Conservation (phyloP, 2,113 vertebrate genomes). For the Nasalis larvatus region DNA sequence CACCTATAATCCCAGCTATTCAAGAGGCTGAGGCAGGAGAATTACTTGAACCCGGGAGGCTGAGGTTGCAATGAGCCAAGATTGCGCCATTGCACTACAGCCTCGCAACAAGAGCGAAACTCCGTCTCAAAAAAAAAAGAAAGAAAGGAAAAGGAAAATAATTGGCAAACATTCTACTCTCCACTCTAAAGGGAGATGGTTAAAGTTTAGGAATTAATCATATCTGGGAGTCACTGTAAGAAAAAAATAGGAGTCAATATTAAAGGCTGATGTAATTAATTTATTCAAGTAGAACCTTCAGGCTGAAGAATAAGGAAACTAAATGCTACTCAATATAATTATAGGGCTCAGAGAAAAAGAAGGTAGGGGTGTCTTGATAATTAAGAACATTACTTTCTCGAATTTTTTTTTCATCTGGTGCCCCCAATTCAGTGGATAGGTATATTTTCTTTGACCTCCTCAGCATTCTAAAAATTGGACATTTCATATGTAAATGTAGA, state of each 20-base stretch:
- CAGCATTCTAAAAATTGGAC: not conserved
- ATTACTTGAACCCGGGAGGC: too few relatives aligned
- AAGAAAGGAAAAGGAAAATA: not conserved
- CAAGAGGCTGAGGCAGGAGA: too few relatives aligned
- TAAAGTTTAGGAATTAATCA: slow-evolving; percentile 37
- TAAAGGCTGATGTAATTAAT: slow-evolving; percentile 27
- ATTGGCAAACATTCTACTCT: not conserved
- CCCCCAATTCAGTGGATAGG: not conserved
- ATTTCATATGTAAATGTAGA: not conserved
- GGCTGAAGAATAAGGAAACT: not conserved
- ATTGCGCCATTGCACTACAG: too few relatives aligned
- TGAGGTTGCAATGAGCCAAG: too few relatives aligned
- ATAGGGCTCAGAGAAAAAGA: not conserved
- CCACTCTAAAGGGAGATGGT: not conserved
- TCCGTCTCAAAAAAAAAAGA: too few relatives aligned
- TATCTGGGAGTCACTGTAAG: not conserved
- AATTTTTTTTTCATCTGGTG: not conserved
- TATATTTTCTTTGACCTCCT: not conserved
- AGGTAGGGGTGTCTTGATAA: not conserved
- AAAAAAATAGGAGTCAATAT: slow-evolving; percentile 12
- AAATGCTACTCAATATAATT: not conserved
- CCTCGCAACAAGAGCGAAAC: too few relatives aligned
- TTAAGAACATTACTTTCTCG: not conserved
- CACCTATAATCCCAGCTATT: too few relatives aligned
- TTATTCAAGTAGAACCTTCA: not conserved